Conservation (phyloP, 2,113 vertebrate genomes). For the Tychaedon coryphoeus region DNA sequence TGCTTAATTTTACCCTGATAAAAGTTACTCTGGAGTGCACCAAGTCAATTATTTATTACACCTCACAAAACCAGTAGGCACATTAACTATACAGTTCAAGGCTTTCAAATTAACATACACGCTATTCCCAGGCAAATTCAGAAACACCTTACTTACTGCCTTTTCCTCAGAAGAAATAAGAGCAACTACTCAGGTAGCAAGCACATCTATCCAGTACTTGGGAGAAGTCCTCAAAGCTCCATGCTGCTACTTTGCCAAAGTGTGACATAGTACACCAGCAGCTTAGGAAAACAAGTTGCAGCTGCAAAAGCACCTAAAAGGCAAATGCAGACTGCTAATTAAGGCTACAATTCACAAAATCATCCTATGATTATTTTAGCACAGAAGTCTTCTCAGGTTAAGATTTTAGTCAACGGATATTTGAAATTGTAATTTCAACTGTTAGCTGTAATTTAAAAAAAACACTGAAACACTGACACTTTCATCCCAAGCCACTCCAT, state of each 20-base stretch:
- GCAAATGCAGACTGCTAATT: neutral
- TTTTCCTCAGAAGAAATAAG: neutral
- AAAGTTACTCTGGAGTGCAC: neutral
- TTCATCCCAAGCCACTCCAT: neutral
- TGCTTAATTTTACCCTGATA: neutral
- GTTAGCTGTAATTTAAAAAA: neutral
- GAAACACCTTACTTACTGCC: neutral
- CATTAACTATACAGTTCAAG: neutral
- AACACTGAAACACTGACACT: neutral
- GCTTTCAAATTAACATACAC: neutral
- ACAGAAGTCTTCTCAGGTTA: neutral
- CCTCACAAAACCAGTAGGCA: neutral
- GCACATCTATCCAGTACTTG: neutral
- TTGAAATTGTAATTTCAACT: neutral
- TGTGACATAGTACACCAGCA: fast-evolving
- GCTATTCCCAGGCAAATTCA: neutral
- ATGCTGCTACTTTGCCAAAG: neutral
- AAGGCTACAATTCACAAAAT: neutral
- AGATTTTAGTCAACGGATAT: neutral
- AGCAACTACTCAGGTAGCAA: neutral
- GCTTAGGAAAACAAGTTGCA: neutral
- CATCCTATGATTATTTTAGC: neutral
- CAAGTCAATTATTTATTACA: neutral
- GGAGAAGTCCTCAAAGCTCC: neutral
- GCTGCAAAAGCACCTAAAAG: neutral